Base-by-base conservation (phyloP, 2,888 invertebrate genomes). In the Metopia argyrocephala region DNA sequence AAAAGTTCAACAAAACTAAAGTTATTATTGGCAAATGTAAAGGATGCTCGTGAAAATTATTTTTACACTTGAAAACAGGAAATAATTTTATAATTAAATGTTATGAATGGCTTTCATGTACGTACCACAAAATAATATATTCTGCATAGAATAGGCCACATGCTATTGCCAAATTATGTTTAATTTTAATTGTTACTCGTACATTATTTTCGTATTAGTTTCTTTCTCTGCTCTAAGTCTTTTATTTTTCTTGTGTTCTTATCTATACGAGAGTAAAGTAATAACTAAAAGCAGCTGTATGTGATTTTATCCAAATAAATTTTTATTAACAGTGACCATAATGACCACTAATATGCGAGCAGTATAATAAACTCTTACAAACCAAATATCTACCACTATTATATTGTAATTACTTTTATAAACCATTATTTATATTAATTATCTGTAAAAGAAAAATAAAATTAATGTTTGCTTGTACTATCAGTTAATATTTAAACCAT, bases 401-500 rank as follows among this genome's bases (percentile, higher is more conserved):
- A n/a, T n/a, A 38, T 38, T 38, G 1, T 38, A 12, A 6, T 38
- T 38, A 15, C 4, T 38, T 2, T 6, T 18, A 6, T 18, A 64
- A 48, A 64, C 28, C 3, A 64, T 64, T 73, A 64, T 21, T 31
- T 28, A 28, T 23, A 56, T 56, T 48, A 31, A 64, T 56, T 73
- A 64, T n/a, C 27, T 23, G 28, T 61, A 12, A 38, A 38, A 38
- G 38, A 38, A 38, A 46, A 46, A n/a, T n/a, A n/a, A 48, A 78
- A 9, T 57, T 62, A 71, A 78, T 69, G 69, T 68, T 59, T 75
- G 46, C 66, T 48, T 76, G n/a, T n/a, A 50, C 66, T 48, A 75
- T 57, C 9, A 73, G 65, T 65, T 70, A 45, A 25, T 54, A 65
- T 69, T 38, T 54, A 74, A 61, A 54, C 21, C 57, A 64, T 65